Conservation (phyloP, 2,797 vertebrate species). For the Danio kyathit region DNA sequence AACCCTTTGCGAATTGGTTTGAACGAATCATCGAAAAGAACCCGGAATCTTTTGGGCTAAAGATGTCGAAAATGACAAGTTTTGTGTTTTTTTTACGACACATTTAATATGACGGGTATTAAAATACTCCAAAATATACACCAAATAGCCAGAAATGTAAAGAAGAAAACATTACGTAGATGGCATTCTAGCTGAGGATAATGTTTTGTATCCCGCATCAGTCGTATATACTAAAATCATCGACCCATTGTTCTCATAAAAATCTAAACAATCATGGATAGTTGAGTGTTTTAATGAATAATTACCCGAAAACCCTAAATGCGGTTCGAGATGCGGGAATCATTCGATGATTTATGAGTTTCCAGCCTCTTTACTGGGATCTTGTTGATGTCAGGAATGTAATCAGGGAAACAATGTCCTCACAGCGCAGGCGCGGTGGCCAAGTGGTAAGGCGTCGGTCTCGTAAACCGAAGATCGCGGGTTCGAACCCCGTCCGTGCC, state of each 20-base stretch:
- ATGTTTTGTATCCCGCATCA: background rate
- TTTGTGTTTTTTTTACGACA: background rate
- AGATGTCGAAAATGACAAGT: background rate
- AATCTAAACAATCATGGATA: background rate
- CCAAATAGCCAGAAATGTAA: too few species aligned
- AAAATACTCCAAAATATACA: background rate
- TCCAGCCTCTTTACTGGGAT: background rate
- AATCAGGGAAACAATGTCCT: background rate
- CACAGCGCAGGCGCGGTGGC: constrained; percentile 83
- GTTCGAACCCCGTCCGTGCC: constrained; percentile 93
- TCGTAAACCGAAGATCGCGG: constrained; percentile 93
- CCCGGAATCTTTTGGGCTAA: background rate
- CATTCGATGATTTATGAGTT: too few species aligned
- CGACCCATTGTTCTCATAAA: background rate
- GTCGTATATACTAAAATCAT: background rate
- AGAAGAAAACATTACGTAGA: too few species aligned
- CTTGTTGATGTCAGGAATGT: background rate
- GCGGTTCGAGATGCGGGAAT: too few species aligned
- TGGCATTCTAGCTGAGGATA: background rate
- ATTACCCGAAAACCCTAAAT: background rate
- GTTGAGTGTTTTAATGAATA: background rate
- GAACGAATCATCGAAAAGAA: background rate
- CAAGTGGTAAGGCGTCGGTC: constrained; percentile 88
- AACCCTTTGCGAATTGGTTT: too few species aligned
- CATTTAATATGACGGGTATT: background rate